A percentile compares a stretch with the other conserved stretches of the same genome.
Conservation (phyloP, 2,113 vertebrate species). For the Siniperca chuatsi region DNA sequence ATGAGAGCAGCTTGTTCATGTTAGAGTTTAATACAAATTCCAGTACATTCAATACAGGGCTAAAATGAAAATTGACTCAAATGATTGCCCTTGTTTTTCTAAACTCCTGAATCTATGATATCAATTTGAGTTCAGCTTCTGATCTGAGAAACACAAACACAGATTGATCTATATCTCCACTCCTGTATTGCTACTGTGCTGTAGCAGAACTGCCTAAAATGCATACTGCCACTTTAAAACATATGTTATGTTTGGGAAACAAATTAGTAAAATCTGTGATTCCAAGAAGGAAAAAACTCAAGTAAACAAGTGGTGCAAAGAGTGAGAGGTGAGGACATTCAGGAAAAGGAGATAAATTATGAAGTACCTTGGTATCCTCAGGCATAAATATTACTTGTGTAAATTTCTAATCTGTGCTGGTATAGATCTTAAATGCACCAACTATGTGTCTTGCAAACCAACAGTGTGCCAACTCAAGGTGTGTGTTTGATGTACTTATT, state of each 20-base stretch:
- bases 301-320: background rate
- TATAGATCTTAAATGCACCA: background rate
- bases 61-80: conserved; percentile 32
- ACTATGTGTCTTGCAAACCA: background rate
- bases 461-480: background rate
- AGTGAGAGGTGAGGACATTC: background rate
- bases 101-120: conserved; percentile 10
- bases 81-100: conserved; percentile 34
- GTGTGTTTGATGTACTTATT: background rate
- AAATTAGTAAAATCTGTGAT: background rate
- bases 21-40: conserved; percentile 31
- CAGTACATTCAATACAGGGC: conserved; percentile 5
- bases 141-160: conserved; percentile 33
- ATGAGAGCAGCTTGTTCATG: conserved; percentile 31
- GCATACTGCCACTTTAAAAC: background rate
- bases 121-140: conserved; percentile 19
- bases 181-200: background rate
- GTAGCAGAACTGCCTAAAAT: background rate
- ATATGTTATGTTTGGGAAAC: background rate
- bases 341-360: background rate
- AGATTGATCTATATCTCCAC: conserved; percentile 16
- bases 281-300: background rate
- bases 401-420: background rate
- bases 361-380: background rate
- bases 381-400: background rate